Evolutionary conservation across 2,888 invertebrate species (phyloP).

Genomic region (Hypomecis atomaria): DNA sequence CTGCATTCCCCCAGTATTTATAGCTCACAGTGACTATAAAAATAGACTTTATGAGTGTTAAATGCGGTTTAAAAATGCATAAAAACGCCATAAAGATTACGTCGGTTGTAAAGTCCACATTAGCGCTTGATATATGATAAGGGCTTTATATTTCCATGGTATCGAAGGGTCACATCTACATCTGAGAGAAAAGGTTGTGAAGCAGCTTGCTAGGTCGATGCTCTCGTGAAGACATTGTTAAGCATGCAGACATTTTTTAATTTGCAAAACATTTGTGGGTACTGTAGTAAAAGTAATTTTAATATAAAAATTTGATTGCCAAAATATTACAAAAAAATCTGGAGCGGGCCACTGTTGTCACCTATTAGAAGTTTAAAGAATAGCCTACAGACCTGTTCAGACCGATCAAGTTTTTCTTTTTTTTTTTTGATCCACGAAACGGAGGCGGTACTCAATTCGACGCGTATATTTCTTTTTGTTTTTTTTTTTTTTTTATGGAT

Average conservation of each 20-base stretch:
- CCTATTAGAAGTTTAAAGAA: too few species aligned
- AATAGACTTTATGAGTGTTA: conserved; percentile 34
- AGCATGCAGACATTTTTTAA: background rate
- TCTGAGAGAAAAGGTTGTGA: conserved; percentile 9
- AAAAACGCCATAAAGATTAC: conserved; percentile 35
- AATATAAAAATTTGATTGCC: too few species aligned
- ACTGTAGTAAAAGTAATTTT: too few species aligned
- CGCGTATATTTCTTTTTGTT: too few species aligned
- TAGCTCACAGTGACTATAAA: conserved; percentile 33
- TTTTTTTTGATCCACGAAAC: too few species aligned
- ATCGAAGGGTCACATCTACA: conserved; percentile 19
- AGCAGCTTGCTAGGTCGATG: conserved; percentile 6
- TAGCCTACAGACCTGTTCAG: too few species aligned
- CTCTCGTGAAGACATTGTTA: conserved; percentile 2
- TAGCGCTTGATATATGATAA: conserved; percentile 27
- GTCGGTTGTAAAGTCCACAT: conserved; percentile 27
- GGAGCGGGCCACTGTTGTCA: too few species aligned
- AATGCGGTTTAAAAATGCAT: conserved; percentile 30
- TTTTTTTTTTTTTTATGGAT: background rate
- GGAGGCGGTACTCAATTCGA: too few species aligned
- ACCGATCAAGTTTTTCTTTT: too few species aligned
- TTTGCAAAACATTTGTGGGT: conserved; percentile 3
- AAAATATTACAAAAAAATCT: too few species aligned
- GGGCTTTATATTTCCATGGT: conserved; percentile 18
- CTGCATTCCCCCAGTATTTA: conserved; percentile 38